Base-by-base conservation (phyloP, 2,113 vertebrate genomes). In the Bujurquina vittata region DNA sequence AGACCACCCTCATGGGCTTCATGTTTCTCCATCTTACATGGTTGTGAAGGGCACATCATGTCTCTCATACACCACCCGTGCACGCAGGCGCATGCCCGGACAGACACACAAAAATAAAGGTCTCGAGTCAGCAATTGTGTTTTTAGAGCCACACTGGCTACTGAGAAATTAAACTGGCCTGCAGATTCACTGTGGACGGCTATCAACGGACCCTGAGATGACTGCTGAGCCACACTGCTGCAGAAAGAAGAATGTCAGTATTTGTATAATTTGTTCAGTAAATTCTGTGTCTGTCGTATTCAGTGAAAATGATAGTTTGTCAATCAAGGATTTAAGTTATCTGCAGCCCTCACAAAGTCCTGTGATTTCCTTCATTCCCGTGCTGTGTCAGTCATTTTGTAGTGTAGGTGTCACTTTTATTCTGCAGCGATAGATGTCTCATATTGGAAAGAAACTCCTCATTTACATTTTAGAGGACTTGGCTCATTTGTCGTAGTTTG, bases 401-500 rank as follows among this genome's bases (percentile, higher is more conserved):
- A 59, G 75, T 86, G 87, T 77, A 88, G 75, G 74, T 87, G 67
- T 87, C 62, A n/a, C 12, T 49, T 56, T 33, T 60, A 33, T 63
- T 29, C 65, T 23, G 23, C 40, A 75, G 67, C 57, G 1, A 7
- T 0, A 11, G 74, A 81, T 81, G 75, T 58, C 33, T 82, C 56
- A 23, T 57, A 17, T 54, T 63, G 83, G 52, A 85, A 18, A 72
- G 49, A 78, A 84, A 80, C 77, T 29, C 26, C 63, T 87, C 56
- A 88, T 92, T 91, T 87, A 33, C 87, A 88, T 90, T 77, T 90
- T 78, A 86, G 77, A 80, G 46, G 81, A 89, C 84, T 83, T 61
- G 72, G 84, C 74, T 80, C 69, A 56, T 85, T 84, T 83, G 79
- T 59, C 33, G n/a, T 60, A 78, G 49, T 88, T 85, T 86, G 84